These are phyloP conservation scores for Phengaris alcon DNA, from an alignment of 2,888 invertebrate genomes.

Conservation along the genomic window DNA sequence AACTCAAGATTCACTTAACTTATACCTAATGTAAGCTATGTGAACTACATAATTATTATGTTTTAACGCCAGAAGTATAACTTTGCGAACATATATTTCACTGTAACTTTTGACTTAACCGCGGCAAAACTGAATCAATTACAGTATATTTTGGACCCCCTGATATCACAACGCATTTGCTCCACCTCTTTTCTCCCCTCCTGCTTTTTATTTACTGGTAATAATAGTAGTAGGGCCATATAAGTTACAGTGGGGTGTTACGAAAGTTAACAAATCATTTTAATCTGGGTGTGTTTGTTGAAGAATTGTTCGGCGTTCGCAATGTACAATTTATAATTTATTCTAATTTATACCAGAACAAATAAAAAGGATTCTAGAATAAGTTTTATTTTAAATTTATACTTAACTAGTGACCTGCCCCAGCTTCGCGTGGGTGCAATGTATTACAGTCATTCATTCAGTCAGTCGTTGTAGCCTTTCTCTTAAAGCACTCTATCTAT, in stretches of 20 bases:
- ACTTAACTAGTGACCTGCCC: no score
- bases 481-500: no score
- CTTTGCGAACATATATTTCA: constrained; percentile 29
- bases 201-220: constrained; percentile 78
- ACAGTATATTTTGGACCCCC: constrained; percentile 73
- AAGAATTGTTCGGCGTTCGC: not conserved
- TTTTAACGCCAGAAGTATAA: not conserved
- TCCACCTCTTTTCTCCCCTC: constrained; percentile 78
- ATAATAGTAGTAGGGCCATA: constrained; percentile 60
- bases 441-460: no score
- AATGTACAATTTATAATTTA: no score
- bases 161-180: constrained; percentile 69
- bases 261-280: constrained; percentile 23
- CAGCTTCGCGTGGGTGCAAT: no score
- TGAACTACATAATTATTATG: not conserved
- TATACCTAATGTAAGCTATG: no score
- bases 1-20: not conserved
- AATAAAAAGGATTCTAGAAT: no score
- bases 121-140: constrained; percentile 74
- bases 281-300: constrained; percentile 8
- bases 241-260: constrained; percentile 69
- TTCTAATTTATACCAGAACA: no score
- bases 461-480: no score
- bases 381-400: no score
- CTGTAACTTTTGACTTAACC: constrained; percentile 41